phyloP scores from a whole-genome alignment of 2,113 vertebrate genomes.

The Zapornia atra region DNA sequence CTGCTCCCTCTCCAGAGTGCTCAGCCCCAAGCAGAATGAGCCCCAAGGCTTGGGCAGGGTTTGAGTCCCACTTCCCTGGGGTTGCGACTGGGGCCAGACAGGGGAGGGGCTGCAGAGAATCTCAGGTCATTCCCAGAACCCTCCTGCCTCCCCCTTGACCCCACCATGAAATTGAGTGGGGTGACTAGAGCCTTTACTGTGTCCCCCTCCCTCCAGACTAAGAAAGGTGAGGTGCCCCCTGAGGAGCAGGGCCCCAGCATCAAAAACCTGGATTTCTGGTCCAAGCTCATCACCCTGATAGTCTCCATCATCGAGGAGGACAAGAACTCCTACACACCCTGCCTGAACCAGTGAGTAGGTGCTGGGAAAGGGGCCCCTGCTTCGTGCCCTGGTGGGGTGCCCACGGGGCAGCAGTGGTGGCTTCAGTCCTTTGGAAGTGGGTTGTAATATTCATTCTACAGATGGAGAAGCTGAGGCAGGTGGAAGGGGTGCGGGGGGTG shows the following conservation, averaged over 20 bases:
- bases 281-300: slow-evolving; percentile 97
- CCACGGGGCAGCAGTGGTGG: fast-evolving
- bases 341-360: slow-evolving; percentile 93
- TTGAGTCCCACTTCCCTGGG: neutral
- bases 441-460: neutral
- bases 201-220: slow-evolving; percentile 75
- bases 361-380: neutral
- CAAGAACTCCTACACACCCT: slow-evolving; percentile 98
- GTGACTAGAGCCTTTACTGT: neutral
- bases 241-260: slow-evolving; percentile 98
- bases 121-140: neutral
- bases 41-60: neutral
- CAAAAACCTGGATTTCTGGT: slow-evolving; percentile 99
- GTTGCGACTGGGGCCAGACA: neutral
- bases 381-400: fast-evolving
- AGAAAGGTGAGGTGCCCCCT: slow-evolving; percentile 91
- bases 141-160: neutral
- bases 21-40: neutral
- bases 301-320: slow-evolving; percentile 99
- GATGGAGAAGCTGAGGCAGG: neutral
- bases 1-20: neutral
- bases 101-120: fast-evolving
- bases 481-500: neutral
- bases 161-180: fast-evolving
- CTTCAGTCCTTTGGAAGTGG: neutral